phyloP scores from a whole-genome alignment of 2,113 vertebrate species.

The Chaetodon auriga region DNA sequence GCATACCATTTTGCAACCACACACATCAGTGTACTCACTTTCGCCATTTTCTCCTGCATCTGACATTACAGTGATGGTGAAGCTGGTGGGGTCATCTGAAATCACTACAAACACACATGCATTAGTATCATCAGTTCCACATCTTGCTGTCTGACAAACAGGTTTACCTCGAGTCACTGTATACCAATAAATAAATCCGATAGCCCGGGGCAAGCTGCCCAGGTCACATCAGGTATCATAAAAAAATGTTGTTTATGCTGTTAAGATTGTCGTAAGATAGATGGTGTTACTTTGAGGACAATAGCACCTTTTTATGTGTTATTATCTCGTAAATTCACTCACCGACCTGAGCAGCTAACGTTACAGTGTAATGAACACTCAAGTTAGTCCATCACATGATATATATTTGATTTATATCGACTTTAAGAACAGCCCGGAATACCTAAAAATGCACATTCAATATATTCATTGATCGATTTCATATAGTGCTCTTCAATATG shows the following conservation, averaged over 20 bases:
- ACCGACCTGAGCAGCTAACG: not conserved
- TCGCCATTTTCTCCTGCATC: slow-evolving; percentile 93
- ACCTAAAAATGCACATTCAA: not conserved
- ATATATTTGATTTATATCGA: not conserved
- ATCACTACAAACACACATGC: slow-evolving; percentile 84
- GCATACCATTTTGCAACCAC: not conserved
- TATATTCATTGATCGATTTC: not conserved
- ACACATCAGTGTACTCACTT: slow-evolving; percentile 86
- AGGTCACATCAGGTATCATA: not conserved
- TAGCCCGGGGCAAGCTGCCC: not conserved
- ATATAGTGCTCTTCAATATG: too few relatives aligned
- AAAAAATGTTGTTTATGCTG: not conserved
- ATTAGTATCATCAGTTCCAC: not conserved
- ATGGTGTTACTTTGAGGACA: not conserved
- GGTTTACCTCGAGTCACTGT: not conserved
- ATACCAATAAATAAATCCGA: not conserved
- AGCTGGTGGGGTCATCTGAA: slow-evolving; percentile 92
- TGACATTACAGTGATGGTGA: slow-evolving; percentile 96
- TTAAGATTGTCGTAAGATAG: not conserved
- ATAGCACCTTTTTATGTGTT: not conserved
- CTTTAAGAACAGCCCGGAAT: not conserved
- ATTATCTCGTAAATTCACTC: not conserved
- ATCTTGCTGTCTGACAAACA: not conserved
- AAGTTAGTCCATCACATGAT: not conserved
- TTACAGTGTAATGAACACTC: too few relatives aligned